phyloP scores from a whole-genome alignment of 2,113 vertebrate species.

The Brevimyrus niger region DNA sequence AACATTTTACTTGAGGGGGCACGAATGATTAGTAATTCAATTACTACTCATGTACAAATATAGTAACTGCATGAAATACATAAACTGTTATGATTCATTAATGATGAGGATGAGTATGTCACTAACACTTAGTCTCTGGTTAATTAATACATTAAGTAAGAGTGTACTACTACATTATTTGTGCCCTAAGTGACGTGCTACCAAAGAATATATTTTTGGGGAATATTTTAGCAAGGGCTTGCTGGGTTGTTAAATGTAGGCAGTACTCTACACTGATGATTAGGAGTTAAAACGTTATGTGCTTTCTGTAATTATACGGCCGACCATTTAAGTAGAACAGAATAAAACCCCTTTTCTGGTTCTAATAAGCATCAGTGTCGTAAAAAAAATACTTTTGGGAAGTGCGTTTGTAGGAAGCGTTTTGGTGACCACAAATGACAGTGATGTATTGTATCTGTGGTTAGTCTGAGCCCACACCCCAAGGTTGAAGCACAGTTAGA shows the following conservation, averaged over 20 bases:
- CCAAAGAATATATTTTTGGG: not conserved
- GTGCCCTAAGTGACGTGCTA: not conserved
- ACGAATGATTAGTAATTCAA: not conserved
- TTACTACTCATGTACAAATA: not conserved
- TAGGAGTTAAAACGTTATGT: not conserved
- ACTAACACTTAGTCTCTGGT: not conserved
- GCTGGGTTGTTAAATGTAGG: not conserved
- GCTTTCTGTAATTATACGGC: not conserved
- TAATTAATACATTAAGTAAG: not conserved
- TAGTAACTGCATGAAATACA: not conserved
- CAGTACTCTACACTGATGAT: not conserved
- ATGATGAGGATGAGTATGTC: not conserved
- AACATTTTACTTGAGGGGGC: not conserved
- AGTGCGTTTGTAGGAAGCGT: not conserved
- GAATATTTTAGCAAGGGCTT: not conserved
- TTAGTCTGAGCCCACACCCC: not conserved
- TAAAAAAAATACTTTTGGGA: not conserved
- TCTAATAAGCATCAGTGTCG: not conserved
- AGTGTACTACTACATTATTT: not conserved
- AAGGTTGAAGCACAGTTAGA: not conserved
- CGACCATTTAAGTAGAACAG: not conserved
- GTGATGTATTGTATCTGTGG: not conserved
- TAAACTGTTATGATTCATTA: not conserved
- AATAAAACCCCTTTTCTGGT: not conserved
- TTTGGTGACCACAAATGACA: not conserved